A percentile compares a stretch with the other conserved stretches of the same genome.
phyloP scores from a whole-genome alignment of 2,113 vertebrate genomes.

The Propithecus coquereli region DNA sequence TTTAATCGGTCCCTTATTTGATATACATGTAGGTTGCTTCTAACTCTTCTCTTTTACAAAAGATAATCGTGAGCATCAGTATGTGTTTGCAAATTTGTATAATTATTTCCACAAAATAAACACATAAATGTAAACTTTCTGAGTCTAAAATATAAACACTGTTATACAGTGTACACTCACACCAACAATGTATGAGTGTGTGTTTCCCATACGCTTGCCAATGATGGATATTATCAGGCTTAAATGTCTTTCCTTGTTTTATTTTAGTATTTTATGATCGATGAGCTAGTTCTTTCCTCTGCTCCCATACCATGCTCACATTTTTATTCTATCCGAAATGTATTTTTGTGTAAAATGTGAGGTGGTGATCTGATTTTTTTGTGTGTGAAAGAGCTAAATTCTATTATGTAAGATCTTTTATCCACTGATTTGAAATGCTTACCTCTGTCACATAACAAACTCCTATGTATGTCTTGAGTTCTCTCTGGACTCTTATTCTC shows the following conservation, averaged over 20 bases:
- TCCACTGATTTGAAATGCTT: background rate
- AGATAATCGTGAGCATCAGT: background rate
- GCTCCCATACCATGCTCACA: background rate
- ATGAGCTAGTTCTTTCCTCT: background rate
- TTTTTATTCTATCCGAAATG: conserved; percentile 10
- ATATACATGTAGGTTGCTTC: background rate
- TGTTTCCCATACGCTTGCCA: background rate
- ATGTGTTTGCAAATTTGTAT: background rate
- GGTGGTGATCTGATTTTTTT: background rate
- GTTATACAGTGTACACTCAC: background rate
- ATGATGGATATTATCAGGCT: background rate
- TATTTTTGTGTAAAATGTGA: background rate
- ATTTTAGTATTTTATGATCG: background rate
- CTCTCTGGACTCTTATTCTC: background rate
- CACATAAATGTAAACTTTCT: background rate
- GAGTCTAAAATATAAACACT: background rate
- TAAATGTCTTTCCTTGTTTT: background rate
- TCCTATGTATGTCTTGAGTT: background rate
- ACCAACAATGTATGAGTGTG: background rate
- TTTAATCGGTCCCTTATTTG: background rate
- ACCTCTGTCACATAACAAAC: background rate
- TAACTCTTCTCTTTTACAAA: background rate
- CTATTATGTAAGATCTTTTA: background rate
- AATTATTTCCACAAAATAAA: conserved; percentile 32
- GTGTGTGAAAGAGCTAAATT: background rate